Evolutionary conservation across 2,113 vertebrate species (phyloP).

Genomic region (Tetrao urogallus): DNA sequence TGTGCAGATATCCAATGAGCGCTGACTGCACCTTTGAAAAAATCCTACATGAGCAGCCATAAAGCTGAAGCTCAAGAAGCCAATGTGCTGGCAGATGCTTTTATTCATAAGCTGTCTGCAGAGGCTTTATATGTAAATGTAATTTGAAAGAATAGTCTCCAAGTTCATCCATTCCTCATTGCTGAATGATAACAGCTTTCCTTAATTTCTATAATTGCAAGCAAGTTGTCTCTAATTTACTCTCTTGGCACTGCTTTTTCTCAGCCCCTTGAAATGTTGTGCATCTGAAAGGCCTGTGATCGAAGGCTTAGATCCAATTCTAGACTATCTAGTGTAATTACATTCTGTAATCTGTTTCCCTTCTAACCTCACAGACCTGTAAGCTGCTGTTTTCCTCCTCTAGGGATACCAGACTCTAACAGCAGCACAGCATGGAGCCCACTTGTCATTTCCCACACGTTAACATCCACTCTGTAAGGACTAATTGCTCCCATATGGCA

Average conservation of each 20-base stretch:
- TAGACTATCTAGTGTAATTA: conserved; percentile 32
- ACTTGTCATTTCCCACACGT: background rate
- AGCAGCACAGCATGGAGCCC: background rate
- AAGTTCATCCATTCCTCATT: background rate
- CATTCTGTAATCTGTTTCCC: conserved; percentile 12
- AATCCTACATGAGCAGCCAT: background rate
- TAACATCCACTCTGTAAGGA: background rate
- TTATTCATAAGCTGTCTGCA: background rate
- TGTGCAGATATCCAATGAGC: background rate
- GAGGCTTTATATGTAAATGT: background rate
- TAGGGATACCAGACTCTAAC: conserved; percentile 3
- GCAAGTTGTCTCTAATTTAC: conserved; percentile 25
- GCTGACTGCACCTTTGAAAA: background rate
- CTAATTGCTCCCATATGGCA: conserved; percentile 8
- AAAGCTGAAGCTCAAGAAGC: background rate
- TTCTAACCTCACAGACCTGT: conserved; percentile 28
- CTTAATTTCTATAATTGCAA: background rate
- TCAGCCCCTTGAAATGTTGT: conserved; percentile 22
- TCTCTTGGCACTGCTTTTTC: background rate
- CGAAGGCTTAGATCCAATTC: conserved; percentile 36
- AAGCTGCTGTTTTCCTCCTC: conserved; percentile 17
- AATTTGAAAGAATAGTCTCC: background rate
- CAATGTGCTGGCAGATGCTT: background rate
- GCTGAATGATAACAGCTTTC: background rate
- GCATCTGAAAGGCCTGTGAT: conserved; percentile 7